Base-by-base conservation (phyloP, 2,888 invertebrate genomes). In the Ommatoiulus sabulosus region DNA sequence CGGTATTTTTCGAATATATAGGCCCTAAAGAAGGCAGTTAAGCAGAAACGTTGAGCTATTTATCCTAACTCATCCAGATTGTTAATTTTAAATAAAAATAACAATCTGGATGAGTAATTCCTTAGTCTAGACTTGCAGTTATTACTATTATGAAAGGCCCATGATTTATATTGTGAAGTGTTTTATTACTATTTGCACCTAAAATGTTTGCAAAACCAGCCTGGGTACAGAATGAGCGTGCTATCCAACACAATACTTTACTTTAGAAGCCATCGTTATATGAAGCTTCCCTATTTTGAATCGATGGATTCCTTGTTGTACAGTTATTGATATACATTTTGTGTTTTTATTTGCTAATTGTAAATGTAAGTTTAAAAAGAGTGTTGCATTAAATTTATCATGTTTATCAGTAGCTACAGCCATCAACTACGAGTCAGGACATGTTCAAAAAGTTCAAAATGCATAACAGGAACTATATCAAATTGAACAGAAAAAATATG, bases 131-230 rank as follows among this genome's bases (percentile, higher is more conserved):
- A 12, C n/a, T n/a, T 0, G 57, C n/a, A n/a, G 46, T 12, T 10
- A 46, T 46, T 10, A 72, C 5, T 20, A 72, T 8, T 72, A 72
- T 72, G 8, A 72, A 72, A 10, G 24, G 72, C 72, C 72, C 20
- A 63, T 63, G n/a, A 72, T 72, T 72, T 72, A 72, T 72, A 72
- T 72, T 72, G 63, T 63, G 20, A 63, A 63, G n/a, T n/a, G 20
- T 72, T 6, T 72, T 72, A 1, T 57, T 4, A 57, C 1, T 1
- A 57, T 57, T 57, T 57, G n/a, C 12, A 3, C 12, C 63, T 63
- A n/a, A 7, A 17, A 17, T 4, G 10, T 24, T 3, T 72, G 72
- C 10, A 57, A 17, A 17, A 4, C 17, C n/a, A 5, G n/a, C 57
- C 17, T 57, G 57, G 35, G n/a, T 46, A 46, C 46, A 0, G 46